These are phyloP conservation scores for Trachurus trachurus DNA, from an alignment of 2,797 vertebrate species.

Conservation along the genomic window DNA sequence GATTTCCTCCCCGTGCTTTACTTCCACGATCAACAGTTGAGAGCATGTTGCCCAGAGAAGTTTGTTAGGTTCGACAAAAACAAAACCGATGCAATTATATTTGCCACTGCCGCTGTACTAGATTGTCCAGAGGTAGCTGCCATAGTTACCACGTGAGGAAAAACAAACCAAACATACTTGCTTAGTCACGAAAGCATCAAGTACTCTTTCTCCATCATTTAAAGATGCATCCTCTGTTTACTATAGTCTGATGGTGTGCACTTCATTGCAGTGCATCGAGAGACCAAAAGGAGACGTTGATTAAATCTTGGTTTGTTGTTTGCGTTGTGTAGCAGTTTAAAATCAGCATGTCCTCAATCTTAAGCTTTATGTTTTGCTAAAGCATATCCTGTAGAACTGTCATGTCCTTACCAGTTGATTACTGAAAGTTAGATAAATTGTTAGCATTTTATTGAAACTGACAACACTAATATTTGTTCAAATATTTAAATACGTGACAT, in stretches of 20 bases:
- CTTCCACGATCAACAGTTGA: constrained; percentile 66
- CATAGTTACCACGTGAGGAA: constrained; percentile 35
- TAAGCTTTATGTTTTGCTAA: background rate
- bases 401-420: background rate
- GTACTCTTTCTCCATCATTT: constrained; percentile 24
- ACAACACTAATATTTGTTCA: background rate
- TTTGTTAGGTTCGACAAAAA: constrained; percentile 17
- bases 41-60: constrained; percentile 40
- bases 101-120: constrained; percentile 22
- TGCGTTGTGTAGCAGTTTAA: too few species aligned
- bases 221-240: constrained; percentile 11
- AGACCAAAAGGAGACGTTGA: constrained; percentile 3
- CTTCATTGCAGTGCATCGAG: constrained; percentile 6
- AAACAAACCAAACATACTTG: constrained; percentile 31
- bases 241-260: background rate
- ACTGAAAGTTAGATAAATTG: too few species aligned
- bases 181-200: constrained; percentile 33
- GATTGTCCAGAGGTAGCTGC: constrained; percentile 35
- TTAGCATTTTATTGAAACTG: background rate
- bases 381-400: background rate
- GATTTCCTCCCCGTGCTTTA: constrained; percentile 70
- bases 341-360: background rate
- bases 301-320: background rate
- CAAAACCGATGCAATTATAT: constrained; percentile 12
- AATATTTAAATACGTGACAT: background rate